Percentiles rank a stretch among this genome's conserved stretches.
These are phyloP conservation scores for Triplophysa siluroides DNA, from an alignment of 2,113 vertebrate genomes.

Conservation along the genomic window DNA sequence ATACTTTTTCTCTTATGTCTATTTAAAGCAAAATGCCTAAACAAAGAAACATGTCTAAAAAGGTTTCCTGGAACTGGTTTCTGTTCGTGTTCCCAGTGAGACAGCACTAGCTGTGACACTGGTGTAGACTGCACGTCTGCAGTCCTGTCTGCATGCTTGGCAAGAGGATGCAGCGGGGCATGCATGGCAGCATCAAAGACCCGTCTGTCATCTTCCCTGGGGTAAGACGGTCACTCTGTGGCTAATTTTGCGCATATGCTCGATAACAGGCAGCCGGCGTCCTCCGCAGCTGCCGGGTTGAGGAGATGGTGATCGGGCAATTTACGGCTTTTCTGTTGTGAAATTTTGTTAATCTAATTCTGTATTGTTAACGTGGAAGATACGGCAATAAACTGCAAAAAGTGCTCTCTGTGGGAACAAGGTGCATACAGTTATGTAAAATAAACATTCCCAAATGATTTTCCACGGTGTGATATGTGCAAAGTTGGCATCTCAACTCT, in stretches of 20 bases:
- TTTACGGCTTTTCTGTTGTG: conserved; percentile 26
- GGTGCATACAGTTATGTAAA: background rate
- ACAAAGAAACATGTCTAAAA: too few relatives aligned
- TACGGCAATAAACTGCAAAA: background rate
- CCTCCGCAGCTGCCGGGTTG: conserved; percentile 39
- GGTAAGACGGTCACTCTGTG: conserved; percentile 48
- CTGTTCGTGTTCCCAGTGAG: background rate
- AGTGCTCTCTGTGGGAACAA: too few relatives aligned
- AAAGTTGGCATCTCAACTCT: background rate
- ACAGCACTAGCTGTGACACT: conserved; percentile 18
- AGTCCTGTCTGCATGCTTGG: conserved; percentile 3
- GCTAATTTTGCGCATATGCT: conserved; percentile 59
- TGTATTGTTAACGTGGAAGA: background rate
- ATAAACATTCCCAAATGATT: background rate
- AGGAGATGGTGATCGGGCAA: conserved; percentile 35
- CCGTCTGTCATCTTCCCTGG: conserved; percentile 40
- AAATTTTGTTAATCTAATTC: background rate
- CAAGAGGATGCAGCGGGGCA: conserved; percentile 34
- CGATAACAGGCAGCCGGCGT: conserved; percentile 35
- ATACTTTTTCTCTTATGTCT: too few relatives aligned
- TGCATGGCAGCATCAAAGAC: conserved; percentile 26
- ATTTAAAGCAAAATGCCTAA: too few relatives aligned
- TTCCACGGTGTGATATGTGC: too few relatives aligned
- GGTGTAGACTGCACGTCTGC: conserved; percentile 12
- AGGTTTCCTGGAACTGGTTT: background rate